phyloP scores from a whole-genome alignment of 2,797 vertebrate genomes.

The Microctenopoma lineatum region DNA sequence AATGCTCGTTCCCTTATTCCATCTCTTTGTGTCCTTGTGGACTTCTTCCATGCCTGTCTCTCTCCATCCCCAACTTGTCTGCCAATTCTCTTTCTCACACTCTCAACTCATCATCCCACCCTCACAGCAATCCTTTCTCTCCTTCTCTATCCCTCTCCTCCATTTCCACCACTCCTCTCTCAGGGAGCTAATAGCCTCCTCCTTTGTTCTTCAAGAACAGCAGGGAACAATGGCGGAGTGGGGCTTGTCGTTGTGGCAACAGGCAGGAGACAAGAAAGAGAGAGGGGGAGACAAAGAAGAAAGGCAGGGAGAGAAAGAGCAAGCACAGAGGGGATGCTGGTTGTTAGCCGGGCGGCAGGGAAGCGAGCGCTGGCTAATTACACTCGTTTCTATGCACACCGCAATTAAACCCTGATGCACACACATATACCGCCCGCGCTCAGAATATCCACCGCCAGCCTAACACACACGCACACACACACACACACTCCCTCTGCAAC shows the following conservation, averaged over 20 bases:
- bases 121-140: constrained; percentile 70
- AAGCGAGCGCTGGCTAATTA: constrained; percentile 82
- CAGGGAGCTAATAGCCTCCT: constrained; percentile 82
- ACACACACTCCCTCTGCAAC: constrained; percentile 37
- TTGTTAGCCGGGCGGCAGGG: constrained; percentile 81
- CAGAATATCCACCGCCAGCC: constrained; percentile 70
- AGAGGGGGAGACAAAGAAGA: constrained; percentile 73
- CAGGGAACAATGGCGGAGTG: constrained; percentile 80
- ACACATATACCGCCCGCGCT: constrained; percentile 67
- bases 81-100: constrained; percentile 55
- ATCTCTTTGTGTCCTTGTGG: constrained; percentile 48
- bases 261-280: constrained; percentile 76
- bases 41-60: constrained; percentile 38
- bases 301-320: constrained; percentile 72
- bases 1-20: constrained; percentile 43
- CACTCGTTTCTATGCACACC: constrained; percentile 81
- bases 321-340: constrained; percentile 79
- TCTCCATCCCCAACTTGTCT: constrained; percentile 50
- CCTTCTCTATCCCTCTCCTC: constrained; percentile 67
- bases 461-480: constrained; percentile 19
- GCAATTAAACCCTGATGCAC: constrained; percentile 80
- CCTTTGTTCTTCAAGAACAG: constrained; percentile 85
- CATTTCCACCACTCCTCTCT: constrained; percentile 77
- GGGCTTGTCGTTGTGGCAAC: constrained; percentile 81
- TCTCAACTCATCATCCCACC: constrained; percentile 66